Conservation (phyloP, 2,113 vertebrate species). For the Emberiza fucata region DNA sequence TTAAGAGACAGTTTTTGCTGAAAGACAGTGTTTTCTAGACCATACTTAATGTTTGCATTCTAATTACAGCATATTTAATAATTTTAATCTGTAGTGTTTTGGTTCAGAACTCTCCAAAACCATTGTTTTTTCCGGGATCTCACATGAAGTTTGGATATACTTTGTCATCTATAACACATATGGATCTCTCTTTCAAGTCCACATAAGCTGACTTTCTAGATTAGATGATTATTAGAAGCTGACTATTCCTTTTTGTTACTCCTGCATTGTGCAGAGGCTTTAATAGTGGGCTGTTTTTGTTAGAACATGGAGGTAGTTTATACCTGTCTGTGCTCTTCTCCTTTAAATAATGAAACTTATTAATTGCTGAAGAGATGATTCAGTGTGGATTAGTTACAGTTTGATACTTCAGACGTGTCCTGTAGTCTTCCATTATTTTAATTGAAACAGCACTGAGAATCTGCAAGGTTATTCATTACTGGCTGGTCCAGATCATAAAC, state of each 20-base stretch:
- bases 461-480: background rate
- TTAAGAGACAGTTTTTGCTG: background rate
- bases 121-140: background rate
- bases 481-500: background rate
- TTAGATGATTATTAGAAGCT: background rate
- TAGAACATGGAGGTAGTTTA: background rate
- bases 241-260: background rate
- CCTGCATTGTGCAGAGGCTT: background rate
- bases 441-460: background rate
- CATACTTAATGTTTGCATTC: background rate
- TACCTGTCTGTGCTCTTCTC: background rate
- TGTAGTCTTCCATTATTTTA: background rate
- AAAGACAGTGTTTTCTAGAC: background rate
- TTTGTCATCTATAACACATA: background rate
- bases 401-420: background rate
- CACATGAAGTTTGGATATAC: background rate
- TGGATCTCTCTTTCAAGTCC: background rate
- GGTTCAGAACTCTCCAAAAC: background rate
- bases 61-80: background rate
- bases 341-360: background rate
- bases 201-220: background rate
- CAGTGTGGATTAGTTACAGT: background rate
- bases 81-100: background rate
- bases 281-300: background rate
- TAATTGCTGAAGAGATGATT: background rate